Evolutionary conservation across 2,797 vertebrate species (phyloP), one percentile per base, ranked within the genome.

Genomic region (Chelon auratus): DNA sequence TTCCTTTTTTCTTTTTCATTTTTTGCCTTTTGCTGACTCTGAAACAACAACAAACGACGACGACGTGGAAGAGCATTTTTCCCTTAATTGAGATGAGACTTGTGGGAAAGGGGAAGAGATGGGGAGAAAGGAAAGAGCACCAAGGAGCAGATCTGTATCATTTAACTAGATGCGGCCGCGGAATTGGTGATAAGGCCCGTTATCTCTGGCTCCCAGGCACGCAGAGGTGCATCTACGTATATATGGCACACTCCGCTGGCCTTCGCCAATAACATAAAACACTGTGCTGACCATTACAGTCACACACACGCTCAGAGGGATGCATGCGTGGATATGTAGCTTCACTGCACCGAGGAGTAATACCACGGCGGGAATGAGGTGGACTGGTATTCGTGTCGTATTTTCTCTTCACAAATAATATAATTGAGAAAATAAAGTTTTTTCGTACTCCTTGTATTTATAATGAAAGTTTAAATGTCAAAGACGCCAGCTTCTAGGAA

Each of bases 151-250:
- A 92, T 91, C 57, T 59, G 62, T 89, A 91, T 91, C 90, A 86
- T 91, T 87, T 88, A 90, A 91, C 85, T 80, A 81, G 78, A 87
- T 80, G 64, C 69, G 50, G 67, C 63, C 83, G 82, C 80, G 67
- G 78, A 86, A 86, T 55, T 42, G 80, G 67, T 83, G 87, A 91
- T 90, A 86, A 90, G 30, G 87, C 33, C 78, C 42, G 87, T 86
- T 93, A 92, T 92, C 91, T 78, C 68, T 7, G 12, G 47, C 75
- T 84, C 64, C 39, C 88, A 92, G 89, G 83, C 82, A 47, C 77
- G 61, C 77, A 62, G 12, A 67, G 40, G 13, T 75, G 75, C 76
- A 79, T 68, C 64, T 7, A 43, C 17, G 18, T 26, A 26, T 26
- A 26, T 26, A 3, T 53, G 64, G 70, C 73, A 72, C 80, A 87